Evolutionary conservation across 2,113 vertebrate genomes (phyloP).

Genomic region (Pongo abelii): DNA sequence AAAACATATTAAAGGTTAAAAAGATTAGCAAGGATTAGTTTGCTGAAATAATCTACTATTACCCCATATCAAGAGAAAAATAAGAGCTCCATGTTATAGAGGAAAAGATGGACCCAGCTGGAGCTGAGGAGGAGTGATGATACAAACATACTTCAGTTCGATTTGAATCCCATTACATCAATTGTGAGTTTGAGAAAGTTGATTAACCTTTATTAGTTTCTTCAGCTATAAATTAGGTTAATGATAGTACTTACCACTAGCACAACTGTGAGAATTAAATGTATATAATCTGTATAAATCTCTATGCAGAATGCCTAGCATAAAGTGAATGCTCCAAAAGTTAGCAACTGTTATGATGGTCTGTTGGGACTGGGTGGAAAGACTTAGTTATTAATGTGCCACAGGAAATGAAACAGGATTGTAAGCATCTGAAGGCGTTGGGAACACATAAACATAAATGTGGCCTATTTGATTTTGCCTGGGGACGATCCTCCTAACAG

Average conservation of each 20-base stretch:
- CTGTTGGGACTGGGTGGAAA: neutral
- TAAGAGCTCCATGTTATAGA: neutral
- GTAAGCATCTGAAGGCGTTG: neutral
- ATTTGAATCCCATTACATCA: neutral
- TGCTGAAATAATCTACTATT: neutral
- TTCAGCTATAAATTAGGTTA: neutral
- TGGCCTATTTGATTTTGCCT: neutral
- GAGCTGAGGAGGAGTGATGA: neutral
- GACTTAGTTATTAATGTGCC: neutral
- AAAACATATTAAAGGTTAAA: neutral
- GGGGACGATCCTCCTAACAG: neutral
- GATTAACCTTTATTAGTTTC: neutral
- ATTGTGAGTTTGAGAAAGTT: neutral
- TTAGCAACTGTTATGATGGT: neutral
- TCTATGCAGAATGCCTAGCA: neutral
- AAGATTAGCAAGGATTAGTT: neutral
- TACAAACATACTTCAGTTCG: accelerated
- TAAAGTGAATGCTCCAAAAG: neutral
- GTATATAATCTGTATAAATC: neutral
- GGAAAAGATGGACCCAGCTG: neutral
- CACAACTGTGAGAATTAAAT: neutral
- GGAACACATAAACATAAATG: neutral
- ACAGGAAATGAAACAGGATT: neutral
- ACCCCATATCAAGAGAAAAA: neutral
- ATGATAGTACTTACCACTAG: neutral